Percentiles rank a stretch among this genome's conserved stretches.
Conservation (phyloP, 2,113 vertebrate species). For the Microtus oregoni region DNA sequence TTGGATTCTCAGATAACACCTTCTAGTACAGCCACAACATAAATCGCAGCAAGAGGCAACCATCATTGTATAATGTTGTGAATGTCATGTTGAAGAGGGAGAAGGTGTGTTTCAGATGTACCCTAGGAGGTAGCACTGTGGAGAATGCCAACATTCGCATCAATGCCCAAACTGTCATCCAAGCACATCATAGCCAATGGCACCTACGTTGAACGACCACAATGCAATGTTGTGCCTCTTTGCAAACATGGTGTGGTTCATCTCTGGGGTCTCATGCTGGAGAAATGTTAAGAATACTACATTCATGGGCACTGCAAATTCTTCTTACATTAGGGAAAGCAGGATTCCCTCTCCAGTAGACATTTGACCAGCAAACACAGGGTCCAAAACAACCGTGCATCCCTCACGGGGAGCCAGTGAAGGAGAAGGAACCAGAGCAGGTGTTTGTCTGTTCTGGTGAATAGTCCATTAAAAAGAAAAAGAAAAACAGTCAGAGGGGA, state of each 20-base stretch:
- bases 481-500: constrained; percentile 60
- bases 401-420: constrained; percentile 70
- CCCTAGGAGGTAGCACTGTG: background rate
- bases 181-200: background rate
- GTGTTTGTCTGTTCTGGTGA: constrained; percentile 69
- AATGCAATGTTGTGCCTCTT: background rate
- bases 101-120: background rate
- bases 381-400: constrained; percentile 70
- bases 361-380: constrained; percentile 77
- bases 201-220: background rate
- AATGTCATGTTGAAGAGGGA: background rate
- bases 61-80: background rate
- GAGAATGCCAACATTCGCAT: background rate
- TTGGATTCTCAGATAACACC: constrained; percentile 28
- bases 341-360: background rate
- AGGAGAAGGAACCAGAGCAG: constrained; percentile 66
- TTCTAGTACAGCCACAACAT: background rate
- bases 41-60: background rate
- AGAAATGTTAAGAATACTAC: background rate
- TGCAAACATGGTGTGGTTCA: background rate
- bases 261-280: background rate
- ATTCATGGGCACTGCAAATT: background rate
- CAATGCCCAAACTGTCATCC: background rate
- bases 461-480: constrained; percentile 68
- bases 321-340: background rate